Conservation (phyloP, 2,113 vertebrate genomes). For the Muntiacus reevesi region DNA sequence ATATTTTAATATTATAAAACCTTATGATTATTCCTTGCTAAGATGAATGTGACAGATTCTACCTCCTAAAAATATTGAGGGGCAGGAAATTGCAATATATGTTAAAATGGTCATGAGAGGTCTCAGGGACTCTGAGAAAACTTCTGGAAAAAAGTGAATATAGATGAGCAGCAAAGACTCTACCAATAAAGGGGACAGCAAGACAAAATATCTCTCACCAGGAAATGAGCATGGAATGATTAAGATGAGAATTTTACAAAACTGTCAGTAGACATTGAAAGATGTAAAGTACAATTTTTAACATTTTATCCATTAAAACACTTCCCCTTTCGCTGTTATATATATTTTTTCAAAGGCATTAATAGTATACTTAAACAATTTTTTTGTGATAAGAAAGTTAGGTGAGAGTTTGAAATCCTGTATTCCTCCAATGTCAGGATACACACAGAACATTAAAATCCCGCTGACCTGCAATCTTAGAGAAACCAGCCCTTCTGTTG, state of each 20-base stretch:
- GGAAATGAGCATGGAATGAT: neutral
- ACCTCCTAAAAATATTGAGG: neutral
- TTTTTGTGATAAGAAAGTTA: neutral
- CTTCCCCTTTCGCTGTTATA: neutral
- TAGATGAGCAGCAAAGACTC: neutral
- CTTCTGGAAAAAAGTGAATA: neutral
- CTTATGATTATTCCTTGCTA: neutral
- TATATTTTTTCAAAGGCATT: neutral
- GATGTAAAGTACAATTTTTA: neutral
- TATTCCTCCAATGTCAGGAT: neutral
- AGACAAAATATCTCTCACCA: neutral
- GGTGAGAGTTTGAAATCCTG: constrained; percentile 28
- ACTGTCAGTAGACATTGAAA: neutral
- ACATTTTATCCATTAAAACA: neutral
- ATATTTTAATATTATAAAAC: neutral
- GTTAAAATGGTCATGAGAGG: neutral
- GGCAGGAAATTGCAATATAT: neutral
- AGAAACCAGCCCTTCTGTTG: neutral
- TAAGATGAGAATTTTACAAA: neutral
- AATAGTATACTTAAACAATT: neutral
- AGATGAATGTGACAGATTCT: neutral
- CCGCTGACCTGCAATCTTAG: neutral
- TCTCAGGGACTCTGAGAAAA: neutral
- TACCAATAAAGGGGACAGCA: no score
- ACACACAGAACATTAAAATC: neutral